These are phyloP conservation scores for Pyrrhia umbra DNA, from an alignment of 2,888 invertebrate species.

Conservation along the genomic window DNA sequence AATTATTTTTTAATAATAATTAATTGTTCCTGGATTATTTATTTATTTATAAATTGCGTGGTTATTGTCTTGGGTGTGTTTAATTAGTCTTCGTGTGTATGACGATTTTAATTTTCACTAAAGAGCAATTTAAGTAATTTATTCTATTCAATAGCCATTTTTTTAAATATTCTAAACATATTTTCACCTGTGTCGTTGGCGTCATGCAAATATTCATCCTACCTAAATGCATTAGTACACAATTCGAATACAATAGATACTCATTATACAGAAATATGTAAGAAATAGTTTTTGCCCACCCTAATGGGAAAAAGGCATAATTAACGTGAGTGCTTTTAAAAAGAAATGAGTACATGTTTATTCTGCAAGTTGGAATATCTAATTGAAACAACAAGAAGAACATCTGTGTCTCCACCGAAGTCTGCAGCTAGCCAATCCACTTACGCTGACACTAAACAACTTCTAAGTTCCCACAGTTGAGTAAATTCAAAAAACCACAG, in stretches of 20 bases:
- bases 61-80: too few relatives aligned
- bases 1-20: conserved; percentile 39
- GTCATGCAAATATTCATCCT: too few relatives aligned
- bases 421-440: conserved; percentile 36
- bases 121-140: too few relatives aligned
- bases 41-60: conserved; percentile 18
- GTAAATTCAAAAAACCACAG: conserved; percentile 80
- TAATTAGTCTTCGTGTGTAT: too few relatives aligned
- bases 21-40: conserved; percentile 24
- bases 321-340: not conserved
- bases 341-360: not conserved
- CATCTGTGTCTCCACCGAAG: conserved; percentile 16
- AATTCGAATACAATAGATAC: not conserved
- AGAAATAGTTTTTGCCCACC: not conserved
- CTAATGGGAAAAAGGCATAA: not conserved
- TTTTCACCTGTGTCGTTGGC: too few relatives aligned
- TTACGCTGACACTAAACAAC: conserved; percentile 58
- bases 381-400: conserved; percentile 2
- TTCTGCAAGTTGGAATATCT: not conserved
- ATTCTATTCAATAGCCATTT: too few relatives aligned
- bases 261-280: conserved; percentile 4
- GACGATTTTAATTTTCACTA: too few relatives aligned
- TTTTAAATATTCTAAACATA: too few relatives aligned
- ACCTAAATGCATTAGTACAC: too few relatives aligned
- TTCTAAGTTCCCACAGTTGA: conserved; percentile 76